Evolutionary conservation across 2,113 vertebrate genomes (phyloP).

Genomic region (Clinocottus analis): DNA sequence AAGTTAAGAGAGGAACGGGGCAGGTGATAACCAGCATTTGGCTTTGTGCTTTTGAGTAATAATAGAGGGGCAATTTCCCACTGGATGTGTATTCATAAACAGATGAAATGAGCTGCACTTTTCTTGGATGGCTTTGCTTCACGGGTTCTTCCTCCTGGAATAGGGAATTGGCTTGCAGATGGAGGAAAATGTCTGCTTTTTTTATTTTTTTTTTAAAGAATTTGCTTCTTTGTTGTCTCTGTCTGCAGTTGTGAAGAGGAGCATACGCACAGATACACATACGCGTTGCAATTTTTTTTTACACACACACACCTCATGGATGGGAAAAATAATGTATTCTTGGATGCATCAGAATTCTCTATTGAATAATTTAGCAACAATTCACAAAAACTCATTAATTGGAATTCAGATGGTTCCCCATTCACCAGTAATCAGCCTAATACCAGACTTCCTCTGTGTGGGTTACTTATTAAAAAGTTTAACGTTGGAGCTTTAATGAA

Average conservation of each 20-base stretch:
- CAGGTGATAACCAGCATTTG: conserved; percentile 7
- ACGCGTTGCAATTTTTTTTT: background rate
- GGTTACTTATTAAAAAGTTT: background rate
- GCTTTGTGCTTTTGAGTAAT: conserved; percentile 27
- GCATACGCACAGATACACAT: background rate
- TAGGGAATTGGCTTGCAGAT: conserved; percentile 17
- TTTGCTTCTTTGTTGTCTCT: conserved; percentile 28
- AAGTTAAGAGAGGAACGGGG: background rate
- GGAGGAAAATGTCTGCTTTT: conserved; percentile 45
- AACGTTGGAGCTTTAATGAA: background rate
- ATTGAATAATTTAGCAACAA: conserved; percentile 32
- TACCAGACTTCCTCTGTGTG: background rate
- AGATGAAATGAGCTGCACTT: conserved; percentile 37
- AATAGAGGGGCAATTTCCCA: conserved; percentile 2
- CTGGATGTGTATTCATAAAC: conserved; percentile 33
- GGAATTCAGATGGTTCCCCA: background rate
- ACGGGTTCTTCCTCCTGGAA: conserved; percentile 11
- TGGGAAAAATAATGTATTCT: background rate
- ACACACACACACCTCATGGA: background rate
- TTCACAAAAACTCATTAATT: conserved; percentile 28
- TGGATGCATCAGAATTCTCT: conserved; percentile 8
- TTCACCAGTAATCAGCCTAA: conserved; percentile 2
- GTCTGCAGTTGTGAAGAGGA: conserved; percentile 7
- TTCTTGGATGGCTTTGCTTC: conserved; percentile 22
- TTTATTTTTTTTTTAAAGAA: no score